Percentiles rank a stretch among this genome's conserved stretches.
phyloP scores from a whole-genome alignment of 2,888 invertebrate species.

The Drosophila anomelani region DNA sequence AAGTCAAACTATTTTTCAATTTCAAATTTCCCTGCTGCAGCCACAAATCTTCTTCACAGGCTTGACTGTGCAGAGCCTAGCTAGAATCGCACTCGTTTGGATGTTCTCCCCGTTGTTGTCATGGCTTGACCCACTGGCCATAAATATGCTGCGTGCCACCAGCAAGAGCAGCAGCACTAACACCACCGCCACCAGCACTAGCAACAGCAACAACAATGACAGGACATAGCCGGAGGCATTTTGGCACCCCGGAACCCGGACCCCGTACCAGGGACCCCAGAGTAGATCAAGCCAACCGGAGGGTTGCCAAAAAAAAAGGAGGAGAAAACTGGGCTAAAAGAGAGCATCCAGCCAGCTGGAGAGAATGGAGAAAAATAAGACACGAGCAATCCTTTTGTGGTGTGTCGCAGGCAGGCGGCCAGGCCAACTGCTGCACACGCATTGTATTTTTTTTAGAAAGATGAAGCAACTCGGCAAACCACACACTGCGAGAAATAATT shows the following conservation, averaged over 20 bases:
- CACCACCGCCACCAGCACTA: neutral
- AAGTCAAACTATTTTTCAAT: constrained; percentile 81
- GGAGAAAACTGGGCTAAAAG: constrained; percentile 13
- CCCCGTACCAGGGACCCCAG: constrained; percentile 7
- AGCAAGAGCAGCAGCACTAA: constrained; percentile 20
- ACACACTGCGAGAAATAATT: constrained; percentile 6
- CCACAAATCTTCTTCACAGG: constrained; percentile 75
- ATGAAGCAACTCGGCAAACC: constrained; percentile 14
- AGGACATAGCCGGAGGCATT: constrained; percentile 41
- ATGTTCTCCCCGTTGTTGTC: constrained; percentile 49
- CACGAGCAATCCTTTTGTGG: constrained; percentile 62
- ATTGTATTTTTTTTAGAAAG: constrained; percentile 42
- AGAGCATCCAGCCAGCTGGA: constrained; percentile 4
- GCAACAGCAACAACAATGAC: constrained; percentile 18
- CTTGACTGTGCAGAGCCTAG: constrained; percentile 29
- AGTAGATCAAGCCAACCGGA: constrained; percentile 61
- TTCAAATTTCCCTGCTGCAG: constrained; percentile 76
- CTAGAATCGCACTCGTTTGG: constrained; percentile 19
- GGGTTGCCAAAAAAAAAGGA: constrained; percentile 13
- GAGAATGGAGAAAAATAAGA: constrained; percentile 25
- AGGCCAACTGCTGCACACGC: constrained; percentile 63
- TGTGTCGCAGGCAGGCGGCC: constrained; percentile 53
- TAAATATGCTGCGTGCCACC: constrained; percentile 77
- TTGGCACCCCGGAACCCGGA: constrained; percentile 20
- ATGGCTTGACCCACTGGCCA: constrained; percentile 74